phyloP scores from a whole-genome alignment of 2,888 invertebrate genomes.

The Yponomeuta cagnagella region DNA sequence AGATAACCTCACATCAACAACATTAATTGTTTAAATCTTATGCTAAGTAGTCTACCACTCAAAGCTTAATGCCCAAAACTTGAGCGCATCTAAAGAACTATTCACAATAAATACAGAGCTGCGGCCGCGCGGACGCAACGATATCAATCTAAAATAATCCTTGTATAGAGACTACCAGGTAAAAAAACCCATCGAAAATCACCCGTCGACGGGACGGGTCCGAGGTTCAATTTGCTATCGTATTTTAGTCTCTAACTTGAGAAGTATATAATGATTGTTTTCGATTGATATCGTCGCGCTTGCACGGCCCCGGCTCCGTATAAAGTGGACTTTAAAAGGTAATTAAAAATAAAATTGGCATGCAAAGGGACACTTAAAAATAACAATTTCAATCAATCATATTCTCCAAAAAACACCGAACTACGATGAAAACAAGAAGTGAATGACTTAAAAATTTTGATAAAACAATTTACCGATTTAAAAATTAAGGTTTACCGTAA shows the following conservation, averaged over 20 bases:
- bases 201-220: no score
- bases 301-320: no score
- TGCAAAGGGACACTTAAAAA: conserved; percentile 58
- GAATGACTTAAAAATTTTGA: conserved; percentile 59
- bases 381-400: conserved; percentile 17
- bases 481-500: conserved; percentile 32
- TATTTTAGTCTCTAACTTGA: no score
- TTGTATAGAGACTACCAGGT: no score
- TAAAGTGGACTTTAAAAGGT: not conserved
- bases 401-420: not conserved
- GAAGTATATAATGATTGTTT: no score
- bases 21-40: not conserved
- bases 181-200: no score
- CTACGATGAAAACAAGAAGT: conserved; percentile 58
- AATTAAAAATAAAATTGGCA: conserved; percentile 45
- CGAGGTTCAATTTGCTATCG: no score
- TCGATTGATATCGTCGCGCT: no score
- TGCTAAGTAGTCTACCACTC: not conserved
- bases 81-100: not conserved
- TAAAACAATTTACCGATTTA: no score
- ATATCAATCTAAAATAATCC: no score
- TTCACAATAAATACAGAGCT: not conserved
- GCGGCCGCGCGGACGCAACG: no score
- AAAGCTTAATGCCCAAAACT: not conserved
- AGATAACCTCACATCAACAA: not conserved